Evolutionary conservation across 2,888 invertebrate species (phyloP).

Genomic region (Unio delphinus): DNA sequence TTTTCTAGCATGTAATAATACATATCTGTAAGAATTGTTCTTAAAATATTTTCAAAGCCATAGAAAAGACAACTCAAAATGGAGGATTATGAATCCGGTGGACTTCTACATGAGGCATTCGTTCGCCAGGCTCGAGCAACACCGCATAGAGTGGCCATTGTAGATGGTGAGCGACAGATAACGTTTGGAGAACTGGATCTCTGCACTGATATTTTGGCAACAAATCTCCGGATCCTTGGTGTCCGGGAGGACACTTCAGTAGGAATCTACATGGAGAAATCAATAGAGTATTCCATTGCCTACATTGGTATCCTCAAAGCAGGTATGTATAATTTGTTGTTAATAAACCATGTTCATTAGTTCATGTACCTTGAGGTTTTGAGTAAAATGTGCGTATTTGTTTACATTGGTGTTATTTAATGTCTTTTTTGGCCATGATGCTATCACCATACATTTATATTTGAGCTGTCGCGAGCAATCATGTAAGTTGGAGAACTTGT

Average conservation of each 20-base stretch:
- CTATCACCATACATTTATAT: too few species aligned
- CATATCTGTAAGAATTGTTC: too few species aligned
- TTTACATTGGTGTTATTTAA: too few species aligned
- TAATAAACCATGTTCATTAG: not conserved
- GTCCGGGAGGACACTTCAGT: conserved; percentile 64
- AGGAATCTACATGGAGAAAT: conserved; percentile 70
- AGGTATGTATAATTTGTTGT: conserved; percentile 50
- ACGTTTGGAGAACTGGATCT: conserved; percentile 60
- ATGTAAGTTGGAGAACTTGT: too few species aligned
- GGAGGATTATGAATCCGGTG: conserved; percentile 52
- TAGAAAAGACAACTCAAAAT: conserved; percentile 6
- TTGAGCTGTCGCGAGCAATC: too few species aligned
- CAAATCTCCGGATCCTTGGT: conserved; percentile 52
- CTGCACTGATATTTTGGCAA: conserved; percentile 63
- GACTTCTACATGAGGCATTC: conserved; percentile 67
- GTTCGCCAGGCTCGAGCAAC: conserved; percentile 54
- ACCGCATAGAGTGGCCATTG: conserved; percentile 58
- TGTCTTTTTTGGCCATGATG: too few species aligned
- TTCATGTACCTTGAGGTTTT: too few species aligned
- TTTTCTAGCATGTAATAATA: too few species aligned
- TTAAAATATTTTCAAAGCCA: not conserved
- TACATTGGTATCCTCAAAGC: conserved; percentile 71
- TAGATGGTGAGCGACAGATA: conserved; percentile 44
- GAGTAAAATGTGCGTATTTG: too few species aligned
- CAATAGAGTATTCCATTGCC: conserved; percentile 65